A percentile compares a stretch with the other conserved stretches of the same genome.
phyloP scores from a whole-genome alignment of 2,113 vertebrate genomes.

The Gavia stellata region DNA sequence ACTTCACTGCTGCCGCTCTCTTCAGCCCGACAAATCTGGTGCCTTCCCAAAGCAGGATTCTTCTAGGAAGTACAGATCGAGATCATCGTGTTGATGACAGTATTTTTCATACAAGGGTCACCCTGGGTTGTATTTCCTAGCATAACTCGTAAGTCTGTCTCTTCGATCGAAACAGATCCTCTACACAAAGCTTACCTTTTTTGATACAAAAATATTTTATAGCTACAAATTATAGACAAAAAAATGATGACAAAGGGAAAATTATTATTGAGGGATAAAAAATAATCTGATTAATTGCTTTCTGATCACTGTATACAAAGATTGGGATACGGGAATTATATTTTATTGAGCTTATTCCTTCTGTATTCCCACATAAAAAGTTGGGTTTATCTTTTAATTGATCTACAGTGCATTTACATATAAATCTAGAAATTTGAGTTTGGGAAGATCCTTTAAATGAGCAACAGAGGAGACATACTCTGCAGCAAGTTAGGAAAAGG shows the following conservation, averaged over 20 bases:
- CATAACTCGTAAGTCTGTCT: rapidly evolving
- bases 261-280: not conserved
- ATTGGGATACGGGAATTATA: not conserved
- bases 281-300: conserved; percentile 14
- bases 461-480: not conserved
- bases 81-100: rapidly evolving
- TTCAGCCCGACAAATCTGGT: too few species aligned
- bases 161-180: not conserved
- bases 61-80: not conserved
- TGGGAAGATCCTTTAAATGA: not conserved
- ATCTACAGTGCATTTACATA: conserved; percentile 52
- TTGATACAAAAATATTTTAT: not conserved
- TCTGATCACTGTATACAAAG: not conserved
- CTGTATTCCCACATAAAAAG: conserved; percentile 1
- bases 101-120: not conserved
- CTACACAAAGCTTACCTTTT: not conserved
- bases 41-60: not conserved
- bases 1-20: not conserved
- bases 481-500: not conserved
- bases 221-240: not conserved
- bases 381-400: conserved; percentile 60
- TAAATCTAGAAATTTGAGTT: conserved; percentile 15
- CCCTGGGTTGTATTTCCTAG: not conserved
- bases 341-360: conserved; percentile 10
- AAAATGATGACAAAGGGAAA: not conserved